phyloP scores from a whole-genome alignment of 1,140 invertebrate genomes.

The Schlechtendalia chinensis region DNA sequence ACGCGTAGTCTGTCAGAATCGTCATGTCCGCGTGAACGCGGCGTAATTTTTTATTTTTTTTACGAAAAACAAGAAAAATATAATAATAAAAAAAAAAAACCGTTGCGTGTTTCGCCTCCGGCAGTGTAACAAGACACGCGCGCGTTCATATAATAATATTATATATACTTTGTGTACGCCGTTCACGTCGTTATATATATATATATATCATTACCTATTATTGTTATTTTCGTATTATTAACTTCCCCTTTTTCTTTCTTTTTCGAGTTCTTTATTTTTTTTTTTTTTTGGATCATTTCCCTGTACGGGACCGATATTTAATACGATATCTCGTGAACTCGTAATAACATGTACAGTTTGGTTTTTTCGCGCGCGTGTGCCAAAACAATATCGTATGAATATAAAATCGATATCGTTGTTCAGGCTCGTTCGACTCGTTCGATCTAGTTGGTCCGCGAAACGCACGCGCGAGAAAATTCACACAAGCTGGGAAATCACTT shows the following conservation, averaged over 20 bases:
- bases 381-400: too few relatives aligned
- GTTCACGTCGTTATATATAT: background rate
- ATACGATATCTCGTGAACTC: too few relatives aligned
- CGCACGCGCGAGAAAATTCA: too few relatives aligned
- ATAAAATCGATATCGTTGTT: too few relatives aligned
- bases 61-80: background rate
- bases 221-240: conserved; percentile 19
- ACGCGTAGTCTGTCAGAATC: background rate
- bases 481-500: too few relatives aligned
- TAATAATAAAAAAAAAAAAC: background rate
- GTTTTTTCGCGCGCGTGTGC: too few relatives aligned
- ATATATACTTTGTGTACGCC: background rate
- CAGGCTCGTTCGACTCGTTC: too few relatives aligned
- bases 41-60: too few relatives aligned
- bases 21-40: background rate
- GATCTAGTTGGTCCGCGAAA: too few relatives aligned
- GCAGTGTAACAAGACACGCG: background rate
- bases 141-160: background rate
- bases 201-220: background rate
- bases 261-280: background rate
- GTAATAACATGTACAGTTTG: too few relatives aligned
- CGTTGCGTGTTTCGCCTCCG: conserved; percentile 11
- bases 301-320: too few relatives aligned
- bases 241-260: background rate
- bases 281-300: background rate